Base-by-base conservation (phyloP, 1,140 invertebrate genomes). In the Drosophila micromelanica region DNA sequence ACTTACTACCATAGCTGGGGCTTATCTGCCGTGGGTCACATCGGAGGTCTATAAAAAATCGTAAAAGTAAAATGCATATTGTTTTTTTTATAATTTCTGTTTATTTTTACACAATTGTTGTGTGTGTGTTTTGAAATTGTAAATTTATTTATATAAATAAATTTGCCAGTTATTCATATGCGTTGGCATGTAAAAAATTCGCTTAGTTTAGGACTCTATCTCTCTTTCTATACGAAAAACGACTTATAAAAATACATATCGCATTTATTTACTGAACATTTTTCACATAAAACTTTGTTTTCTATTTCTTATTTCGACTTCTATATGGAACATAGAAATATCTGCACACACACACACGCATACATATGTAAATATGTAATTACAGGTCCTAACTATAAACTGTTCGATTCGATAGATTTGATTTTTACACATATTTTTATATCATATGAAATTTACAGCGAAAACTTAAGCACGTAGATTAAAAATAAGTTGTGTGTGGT, bases 211-310 rank as follows among this genome's bases (percentile, higher is more conserved):
- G 56, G 73, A 86, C 65, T 75, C 48, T 49, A 20, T 32, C 30
- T 32, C 0, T 64, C 23, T 73, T 55, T 55, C 55, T 13, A 13
- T 48, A 78, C 49, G 79, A 74, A 89, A 84, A 87, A 87, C 67
- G 73, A 71, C 84, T 87, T 87, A 87, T 74, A 89, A 87, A 87
- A 87, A 89, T 87, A 87, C 84, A 87, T 84, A 84, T 87, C 84
- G 82, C 82, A 86, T 73, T 73, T 52, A 78, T 76, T 86, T 87
- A 76, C 87, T 76, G 55, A 86, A 87, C 64, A 82, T 82, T 73
- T 78, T 56, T 73, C 54, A 54, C 61, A 81, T 81, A 73, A 78
- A 73, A 78, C 60, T 81, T 61, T 38, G 51, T 75, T 65, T 70
- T 43, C 45, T 57, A 63, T 8, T 42, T 43, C 2, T 62, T 70